Conservation (phyloP, 2,888 invertebrate species). For the Xestia xanthographa region DNA sequence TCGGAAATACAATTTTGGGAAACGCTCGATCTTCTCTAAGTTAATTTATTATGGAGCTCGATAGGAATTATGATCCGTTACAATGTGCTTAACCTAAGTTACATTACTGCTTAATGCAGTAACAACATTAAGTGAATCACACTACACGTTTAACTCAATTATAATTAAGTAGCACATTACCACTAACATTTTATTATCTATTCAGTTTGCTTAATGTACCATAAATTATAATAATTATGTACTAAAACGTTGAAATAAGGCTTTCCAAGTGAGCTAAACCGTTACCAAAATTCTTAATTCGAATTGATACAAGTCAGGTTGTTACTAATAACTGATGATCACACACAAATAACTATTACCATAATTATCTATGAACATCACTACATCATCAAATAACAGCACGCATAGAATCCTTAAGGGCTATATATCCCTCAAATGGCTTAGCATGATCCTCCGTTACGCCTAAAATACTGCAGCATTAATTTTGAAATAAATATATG, state of each 20-base stretch:
- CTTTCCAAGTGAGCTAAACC: no score
- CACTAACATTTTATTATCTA: neutral
- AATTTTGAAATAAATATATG: no score
- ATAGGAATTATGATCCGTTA: conserved; percentile 20
- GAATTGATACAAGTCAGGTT: neutral
- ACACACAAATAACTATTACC: no score
- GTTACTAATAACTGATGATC: no score
- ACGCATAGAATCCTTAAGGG: neutral
- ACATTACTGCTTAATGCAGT: no score
- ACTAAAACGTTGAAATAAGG: neutral
- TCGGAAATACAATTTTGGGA: conserved; percentile 27
- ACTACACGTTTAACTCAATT: neutral
- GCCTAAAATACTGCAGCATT: no score
- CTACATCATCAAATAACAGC: neutral
- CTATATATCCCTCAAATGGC: no score
- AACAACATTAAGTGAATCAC: neutral
- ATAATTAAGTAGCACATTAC: neutral
- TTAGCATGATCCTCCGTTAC: no score
- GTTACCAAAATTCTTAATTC: neutral
- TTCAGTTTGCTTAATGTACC: neutral
- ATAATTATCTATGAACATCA: no score
- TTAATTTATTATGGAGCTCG: conserved; percentile 30
- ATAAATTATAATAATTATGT: no score
- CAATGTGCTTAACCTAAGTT: neutral
- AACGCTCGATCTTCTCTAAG: conserved; percentile 26